phyloP scores from a whole-genome alignment of 1,140 invertebrate species.

The Atta texana region DNA sequence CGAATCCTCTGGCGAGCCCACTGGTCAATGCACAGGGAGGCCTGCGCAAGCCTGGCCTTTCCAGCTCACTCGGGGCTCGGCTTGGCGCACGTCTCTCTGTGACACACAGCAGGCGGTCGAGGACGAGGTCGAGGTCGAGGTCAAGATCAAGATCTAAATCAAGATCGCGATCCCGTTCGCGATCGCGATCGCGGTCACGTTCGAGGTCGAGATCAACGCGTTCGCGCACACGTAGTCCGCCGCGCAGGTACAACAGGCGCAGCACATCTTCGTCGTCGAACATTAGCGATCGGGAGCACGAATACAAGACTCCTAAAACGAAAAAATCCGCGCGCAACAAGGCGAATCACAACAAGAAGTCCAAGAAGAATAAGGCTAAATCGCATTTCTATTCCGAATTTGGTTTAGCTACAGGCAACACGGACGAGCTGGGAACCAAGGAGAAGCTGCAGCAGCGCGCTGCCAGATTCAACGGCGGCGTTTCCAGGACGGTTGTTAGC shows the following conservation, averaged over 20 bases:
- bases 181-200: conserved; percentile 80
- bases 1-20: conserved; percentile 73
- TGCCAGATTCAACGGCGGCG: conserved; percentile 91
- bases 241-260: conserved; percentile 81
- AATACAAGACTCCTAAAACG: conserved; percentile 80
- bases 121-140: conserved; percentile 85
- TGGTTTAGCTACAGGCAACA: conserved; percentile 87
- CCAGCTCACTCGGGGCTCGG: conserved; percentile 87
- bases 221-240: conserved; percentile 81
- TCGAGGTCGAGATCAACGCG: conserved; percentile 74
- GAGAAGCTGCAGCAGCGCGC: conserved; percentile 94
- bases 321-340: conserved; percentile 82
- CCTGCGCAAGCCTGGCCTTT: conserved; percentile 85
- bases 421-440: conserved; percentile 89
- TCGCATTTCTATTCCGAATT: conserved; percentile 91
- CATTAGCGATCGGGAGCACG: conserved; percentile 81
- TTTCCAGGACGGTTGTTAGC: conserved; percentile 76
- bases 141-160: conserved; percentile 78
- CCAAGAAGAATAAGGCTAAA: conserved; percentile 88
- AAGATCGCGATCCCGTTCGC: conserved; percentile 86
- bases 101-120: conserved; percentile 82
- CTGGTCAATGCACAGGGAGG: conserved; percentile 74
- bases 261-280: conserved; percentile 84
- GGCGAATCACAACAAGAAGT: conserved; percentile 85
- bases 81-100: conserved; percentile 86